Conservation (phyloP, 1,140 invertebrate genomes). For the Vanessa tameamea region DNA sequence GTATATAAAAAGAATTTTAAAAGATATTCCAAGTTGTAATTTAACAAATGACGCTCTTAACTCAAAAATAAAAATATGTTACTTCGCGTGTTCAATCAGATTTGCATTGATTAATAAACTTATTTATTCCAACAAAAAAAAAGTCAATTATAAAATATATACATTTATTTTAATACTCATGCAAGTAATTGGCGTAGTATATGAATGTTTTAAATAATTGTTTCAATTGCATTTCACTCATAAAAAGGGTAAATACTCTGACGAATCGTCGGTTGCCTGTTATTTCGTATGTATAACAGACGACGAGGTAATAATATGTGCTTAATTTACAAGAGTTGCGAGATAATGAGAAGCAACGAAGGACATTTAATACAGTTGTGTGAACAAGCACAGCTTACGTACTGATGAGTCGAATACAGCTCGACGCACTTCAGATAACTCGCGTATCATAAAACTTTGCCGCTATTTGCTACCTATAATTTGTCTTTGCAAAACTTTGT, state of each 20-base stretch:
- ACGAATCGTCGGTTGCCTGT: not conserved
- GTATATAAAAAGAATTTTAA: constrained; percentile 77
- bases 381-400: constrained; percentile 46
- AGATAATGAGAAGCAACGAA: constrained; percentile 60
- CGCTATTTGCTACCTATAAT: constrained; percentile 67
- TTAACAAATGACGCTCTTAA: constrained; percentile 54
- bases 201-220: too few relatives aligned
- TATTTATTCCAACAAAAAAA: not conserved
- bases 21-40: constrained; percentile 60
- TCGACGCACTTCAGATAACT: constrained; percentile 62
- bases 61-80: constrained; percentile 9
- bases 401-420: constrained; percentile 52
- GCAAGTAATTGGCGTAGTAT: too few relatives aligned
- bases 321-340: constrained; percentile 56
- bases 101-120: not conserved
- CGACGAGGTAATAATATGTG: constrained; percentile 52
- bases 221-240: too few relatives aligned
- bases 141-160: too few relatives aligned
- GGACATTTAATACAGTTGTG: constrained; percentile 61
- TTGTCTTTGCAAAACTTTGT: constrained; percentile 65
- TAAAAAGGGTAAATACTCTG: too few relatives aligned
- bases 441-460: constrained; percentile 69
- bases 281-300: constrained; percentile 18
- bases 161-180: too few relatives aligned
- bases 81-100: not conserved